phyloP scores from a whole-genome alignment of 92 coral and sea anemone species.

The Umimayanthus chanpuru region DNA sequence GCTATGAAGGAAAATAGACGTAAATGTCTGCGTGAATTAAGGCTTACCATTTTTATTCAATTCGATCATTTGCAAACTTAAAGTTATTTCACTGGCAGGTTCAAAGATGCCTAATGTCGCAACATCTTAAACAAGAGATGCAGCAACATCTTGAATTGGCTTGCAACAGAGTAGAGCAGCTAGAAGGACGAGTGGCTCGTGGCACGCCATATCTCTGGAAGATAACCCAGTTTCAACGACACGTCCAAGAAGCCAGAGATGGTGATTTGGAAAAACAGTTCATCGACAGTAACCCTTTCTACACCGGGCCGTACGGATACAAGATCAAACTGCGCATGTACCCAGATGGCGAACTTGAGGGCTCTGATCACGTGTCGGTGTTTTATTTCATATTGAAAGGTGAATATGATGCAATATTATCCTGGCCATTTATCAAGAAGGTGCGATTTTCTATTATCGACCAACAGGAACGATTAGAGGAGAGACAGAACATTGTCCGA shows the following conservation, averaged over 20 bases:
- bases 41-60: neutral
- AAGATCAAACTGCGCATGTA: constrained; percentile 46
- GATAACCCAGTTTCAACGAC: constrained; percentile 32
- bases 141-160: constrained; percentile 39
- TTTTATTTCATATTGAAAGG: constrained; percentile 47
- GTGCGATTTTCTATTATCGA: constrained; percentile 54
- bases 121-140: constrained; percentile 24
- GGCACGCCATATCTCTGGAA: constrained; percentile 48
- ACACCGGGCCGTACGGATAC: constrained; percentile 51
- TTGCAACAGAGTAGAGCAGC: constrained; percentile 36
- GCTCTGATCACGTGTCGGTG: constrained; percentile 39
- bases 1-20: no score
- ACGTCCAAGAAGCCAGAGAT: constrained; percentile 39
- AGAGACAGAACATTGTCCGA: constrained; percentile 7
- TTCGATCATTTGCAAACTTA: neutral
- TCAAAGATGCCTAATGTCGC: constrained; percentile 37
- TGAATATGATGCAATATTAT: constrained; percentile 62
- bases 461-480: constrained; percentile 56
- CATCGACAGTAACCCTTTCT: constrained; percentile 50
- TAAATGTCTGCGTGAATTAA: no score
- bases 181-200: constrained; percentile 37
- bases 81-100: constrained; percentile 17
- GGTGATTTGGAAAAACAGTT: neutral
- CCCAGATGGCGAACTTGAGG: constrained; percentile 48
- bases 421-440: constrained; percentile 65